phyloP scores from a whole-genome alignment of 2,888 invertebrate species.

The Drosophila mulleri region DNA sequence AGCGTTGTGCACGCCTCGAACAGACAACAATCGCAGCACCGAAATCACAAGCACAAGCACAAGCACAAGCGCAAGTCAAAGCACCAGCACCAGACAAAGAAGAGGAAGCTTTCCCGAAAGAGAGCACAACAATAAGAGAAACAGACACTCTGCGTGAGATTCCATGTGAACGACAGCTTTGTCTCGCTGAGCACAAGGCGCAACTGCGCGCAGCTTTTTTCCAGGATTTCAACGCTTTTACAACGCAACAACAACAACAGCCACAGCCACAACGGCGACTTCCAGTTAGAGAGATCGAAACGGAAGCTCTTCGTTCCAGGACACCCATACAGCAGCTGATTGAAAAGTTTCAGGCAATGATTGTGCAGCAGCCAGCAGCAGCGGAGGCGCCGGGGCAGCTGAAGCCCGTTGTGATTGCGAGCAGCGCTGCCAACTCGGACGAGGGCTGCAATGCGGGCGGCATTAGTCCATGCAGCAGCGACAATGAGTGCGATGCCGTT shows the following conservation, averaged over 20 bases:
- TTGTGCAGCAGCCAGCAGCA: constrained; percentile 46
- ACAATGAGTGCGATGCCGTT: constrained; percentile 64
- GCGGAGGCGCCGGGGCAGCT: constrained; percentile 24
- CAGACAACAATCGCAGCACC: constrained; percentile 32
- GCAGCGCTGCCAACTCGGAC: constrained; percentile 77
- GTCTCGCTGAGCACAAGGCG: constrained; percentile 75
- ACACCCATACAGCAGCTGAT: constrained; percentile 67
- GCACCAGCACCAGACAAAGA: constrained; percentile 18
- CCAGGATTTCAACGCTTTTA: constrained; percentile 50
- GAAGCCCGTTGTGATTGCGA: constrained; percentile 48
- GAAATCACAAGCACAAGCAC: constrained; percentile 25
- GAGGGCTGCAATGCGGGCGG: constrained; percentile 83
- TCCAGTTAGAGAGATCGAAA: constrained; percentile 9
- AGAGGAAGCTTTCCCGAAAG: constrained; percentile 12
- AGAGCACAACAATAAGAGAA: constrained; percentile 7
- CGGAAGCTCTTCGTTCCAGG: constrained; percentile 20
- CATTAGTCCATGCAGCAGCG: constrained; percentile 83
- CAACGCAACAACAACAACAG: constrained; percentile 10
- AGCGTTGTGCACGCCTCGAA: constrained; percentile 62
- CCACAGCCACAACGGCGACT: neutral
- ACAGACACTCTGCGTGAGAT: constrained; percentile 5
- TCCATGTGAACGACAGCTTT: constrained; percentile 25
- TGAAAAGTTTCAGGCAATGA: constrained; percentile 66
- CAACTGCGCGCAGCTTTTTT: constrained; percentile 76
- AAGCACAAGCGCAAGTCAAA: neutral